A percentile compares a stretch with the other conserved stretches of the same genome.
These are phyloP conservation scores for Biston stratarius DNA, from an alignment of 2,888 invertebrate genomes.

Conservation along the genomic window DNA sequence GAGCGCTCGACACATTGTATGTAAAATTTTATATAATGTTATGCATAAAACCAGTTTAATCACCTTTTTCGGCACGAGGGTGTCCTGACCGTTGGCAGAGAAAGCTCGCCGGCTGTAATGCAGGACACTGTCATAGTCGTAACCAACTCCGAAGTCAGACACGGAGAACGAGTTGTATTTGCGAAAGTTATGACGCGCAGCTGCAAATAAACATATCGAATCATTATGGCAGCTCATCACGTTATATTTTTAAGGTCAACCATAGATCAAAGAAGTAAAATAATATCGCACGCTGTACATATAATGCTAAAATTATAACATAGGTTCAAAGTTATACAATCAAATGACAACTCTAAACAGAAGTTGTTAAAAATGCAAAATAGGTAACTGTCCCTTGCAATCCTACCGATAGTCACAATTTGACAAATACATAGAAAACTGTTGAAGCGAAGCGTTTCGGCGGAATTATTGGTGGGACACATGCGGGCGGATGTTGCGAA, in stretches of 20 bases:
- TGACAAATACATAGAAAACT: too few relatives aligned
- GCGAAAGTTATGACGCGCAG: constrained; percentile 84
- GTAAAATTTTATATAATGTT: constrained; percentile 18
- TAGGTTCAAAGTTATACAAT: too few relatives aligned
- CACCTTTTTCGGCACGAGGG: constrained; percentile 88
- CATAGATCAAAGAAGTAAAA: too few relatives aligned
- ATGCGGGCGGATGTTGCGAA: too few relatives aligned
- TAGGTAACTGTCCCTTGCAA: too few relatives aligned
- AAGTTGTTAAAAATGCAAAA: too few relatives aligned
- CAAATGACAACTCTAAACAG: too few relatives aligned
- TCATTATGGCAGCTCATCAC: constrained; percentile 28
- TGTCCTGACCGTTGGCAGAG: constrained; percentile 88
- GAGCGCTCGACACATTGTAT: constrained; percentile 7
- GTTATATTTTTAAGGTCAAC: background rate
- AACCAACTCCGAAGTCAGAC: constrained; percentile 89
- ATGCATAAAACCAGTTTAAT: constrained; percentile 36
- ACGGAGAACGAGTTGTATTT: constrained; percentile 89
- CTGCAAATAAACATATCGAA: constrained; percentile 61
- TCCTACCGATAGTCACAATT: too few relatives aligned
- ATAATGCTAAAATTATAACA: too few relatives aligned
- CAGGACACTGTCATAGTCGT: constrained; percentile 92
- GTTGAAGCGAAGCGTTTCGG: too few relatives aligned
- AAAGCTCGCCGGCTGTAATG: constrained; percentile 91
- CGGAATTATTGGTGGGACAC: too few relatives aligned
- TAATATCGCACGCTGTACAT: too few relatives aligned